Evolutionary conservation across 2,797 vertebrate genomes (phyloP).

Genomic region (Aplochiton taeniatus): DNA sequence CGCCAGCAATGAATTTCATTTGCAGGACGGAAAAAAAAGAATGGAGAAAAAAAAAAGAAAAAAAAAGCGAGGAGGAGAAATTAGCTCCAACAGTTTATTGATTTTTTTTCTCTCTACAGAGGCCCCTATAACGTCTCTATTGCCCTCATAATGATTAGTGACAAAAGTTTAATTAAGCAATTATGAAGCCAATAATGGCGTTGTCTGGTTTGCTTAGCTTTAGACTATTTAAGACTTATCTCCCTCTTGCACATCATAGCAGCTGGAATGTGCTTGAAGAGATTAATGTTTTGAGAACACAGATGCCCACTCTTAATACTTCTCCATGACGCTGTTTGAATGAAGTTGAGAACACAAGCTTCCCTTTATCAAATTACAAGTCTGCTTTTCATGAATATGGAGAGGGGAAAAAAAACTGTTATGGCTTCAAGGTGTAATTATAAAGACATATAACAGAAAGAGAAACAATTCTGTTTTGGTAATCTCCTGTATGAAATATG

Average conservation of each 20-base stretch:
- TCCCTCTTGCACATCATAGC: conserved; percentile 98
- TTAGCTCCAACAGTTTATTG: conserved; percentile 99
- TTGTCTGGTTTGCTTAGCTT: conserved; percentile 99
- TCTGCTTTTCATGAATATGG: conserved; percentile 99
- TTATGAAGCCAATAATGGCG: conserved; percentile 99
- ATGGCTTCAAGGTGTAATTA: conserved; percentile 99
- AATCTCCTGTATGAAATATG: conserved; percentile 97
- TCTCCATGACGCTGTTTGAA: conserved; percentile 94
- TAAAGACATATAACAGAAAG: conserved; percentile 99
- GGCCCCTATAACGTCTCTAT: conserved; percentile 99
- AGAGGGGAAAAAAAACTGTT: conserved; percentile 81
- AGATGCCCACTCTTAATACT: conserved; percentile 99
- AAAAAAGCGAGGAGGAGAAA: too few species aligned
- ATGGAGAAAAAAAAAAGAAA: conserved; percentile 73
- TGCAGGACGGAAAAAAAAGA: conserved; percentile 88
- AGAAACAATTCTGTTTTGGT: conserved; percentile 94
- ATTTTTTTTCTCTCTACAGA: conserved; percentile 93
- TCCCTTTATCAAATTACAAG: conserved; percentile 99
- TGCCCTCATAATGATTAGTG: conserved; percentile 99
- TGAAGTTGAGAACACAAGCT: conserved; percentile 98
- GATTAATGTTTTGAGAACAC: conserved; percentile 99
- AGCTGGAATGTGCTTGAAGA: conserved; percentile 99
- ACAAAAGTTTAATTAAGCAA: conserved; percentile 99
- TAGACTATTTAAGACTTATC: conserved; percentile 99
- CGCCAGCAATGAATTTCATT: conserved; percentile 99